phyloP scores from a whole-genome alignment of 2,113 vertebrate species.

The Bettongia penicillata region DNA sequence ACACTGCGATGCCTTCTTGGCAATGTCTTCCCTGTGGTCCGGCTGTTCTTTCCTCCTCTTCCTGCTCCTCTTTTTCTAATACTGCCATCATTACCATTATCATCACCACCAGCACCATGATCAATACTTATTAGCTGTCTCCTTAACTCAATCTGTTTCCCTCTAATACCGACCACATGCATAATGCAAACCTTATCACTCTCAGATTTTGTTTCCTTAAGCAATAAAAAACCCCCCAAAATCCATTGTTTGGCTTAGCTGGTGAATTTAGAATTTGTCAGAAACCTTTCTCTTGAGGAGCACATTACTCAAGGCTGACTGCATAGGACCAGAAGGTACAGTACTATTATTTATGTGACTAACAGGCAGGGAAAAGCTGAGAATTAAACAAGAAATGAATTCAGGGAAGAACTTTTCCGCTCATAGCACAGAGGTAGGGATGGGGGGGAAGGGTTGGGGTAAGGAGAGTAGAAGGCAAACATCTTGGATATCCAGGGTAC shows the following conservation, averaged over 20 bases:
- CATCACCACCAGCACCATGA: too few relatives aligned
- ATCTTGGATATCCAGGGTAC: background rate
- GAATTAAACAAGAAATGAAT: background rate
- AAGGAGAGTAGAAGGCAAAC: background rate
- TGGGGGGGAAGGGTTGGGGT: background rate
- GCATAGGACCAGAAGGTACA: background rate
- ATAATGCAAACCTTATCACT: background rate
- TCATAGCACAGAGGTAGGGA: background rate
- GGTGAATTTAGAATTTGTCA: background rate
- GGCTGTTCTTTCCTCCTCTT: background rate
- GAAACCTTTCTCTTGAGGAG: background rate
- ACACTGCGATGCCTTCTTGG: background rate
- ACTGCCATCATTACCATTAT: background rate
- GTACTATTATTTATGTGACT: background rate
- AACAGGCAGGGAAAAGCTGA: background rate
- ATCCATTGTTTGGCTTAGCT: background rate
- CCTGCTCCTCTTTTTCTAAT: background rate
- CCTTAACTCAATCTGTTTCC: background rate
- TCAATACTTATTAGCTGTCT: background rate
- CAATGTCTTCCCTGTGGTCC: background rate
- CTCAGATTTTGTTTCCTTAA: background rate
- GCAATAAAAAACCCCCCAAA: background rate
- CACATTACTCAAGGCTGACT: accelerated
- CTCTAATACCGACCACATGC: background rate
- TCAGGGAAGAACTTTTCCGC: background rate